phyloP scores from a whole-genome alignment of 2,888 invertebrate species.

The Keiferia lycopersicella region DNA sequence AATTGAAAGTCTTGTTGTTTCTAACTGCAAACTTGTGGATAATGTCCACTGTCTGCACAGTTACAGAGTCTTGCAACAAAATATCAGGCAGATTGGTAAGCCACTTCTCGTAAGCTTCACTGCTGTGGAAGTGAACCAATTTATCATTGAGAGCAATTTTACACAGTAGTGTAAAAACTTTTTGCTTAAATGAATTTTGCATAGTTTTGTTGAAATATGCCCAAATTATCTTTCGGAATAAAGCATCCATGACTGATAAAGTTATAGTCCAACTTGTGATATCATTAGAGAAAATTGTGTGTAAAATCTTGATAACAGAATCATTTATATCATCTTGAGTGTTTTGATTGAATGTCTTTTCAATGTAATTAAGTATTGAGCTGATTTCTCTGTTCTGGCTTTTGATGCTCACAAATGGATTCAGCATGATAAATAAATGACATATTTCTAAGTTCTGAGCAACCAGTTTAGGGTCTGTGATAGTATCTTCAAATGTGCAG shows the following conservation, averaged over 20 bases:
- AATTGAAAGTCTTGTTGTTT: slow-evolving; percentile 75
- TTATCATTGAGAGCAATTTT: slow-evolving; percentile 70
- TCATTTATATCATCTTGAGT: slow-evolving; percentile 50
- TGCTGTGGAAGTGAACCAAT: slow-evolving; percentile 60
- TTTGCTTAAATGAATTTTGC: slow-evolving; percentile 55
- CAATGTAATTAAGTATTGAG: slow-evolving; percentile 74
- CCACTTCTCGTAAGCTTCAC: slow-evolving; percentile 73
- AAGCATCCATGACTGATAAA: slow-evolving; percentile 52
- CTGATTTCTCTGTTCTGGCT: slow-evolving; percentile 58
- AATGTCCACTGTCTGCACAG: slow-evolving; percentile 76
- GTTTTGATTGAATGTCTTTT: slow-evolving; percentile 65
- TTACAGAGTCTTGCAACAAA: slow-evolving; percentile 73
- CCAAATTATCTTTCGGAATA: slow-evolving; percentile 65
- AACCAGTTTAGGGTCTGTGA: slow-evolving; percentile 65
- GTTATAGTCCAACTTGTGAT: slow-evolving; percentile 65
- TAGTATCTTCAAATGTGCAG: slow-evolving; percentile 51
- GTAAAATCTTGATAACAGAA: slow-evolving; percentile 56
- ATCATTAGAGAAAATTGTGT: slow-evolving; percentile 61
- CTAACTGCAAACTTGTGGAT: slow-evolving; percentile 81
- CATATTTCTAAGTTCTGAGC: slow-evolving; percentile 66
- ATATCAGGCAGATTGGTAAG: slow-evolving; percentile 79
- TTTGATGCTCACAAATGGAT: slow-evolving; percentile 63
- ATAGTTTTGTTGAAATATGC: slow-evolving; percentile 59
- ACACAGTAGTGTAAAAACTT: slow-evolving; percentile 68
- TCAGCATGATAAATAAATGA: slow-evolving; percentile 72